Conservation (phyloP, 1,140 invertebrate species). For the Ericerus pela region DNA sequence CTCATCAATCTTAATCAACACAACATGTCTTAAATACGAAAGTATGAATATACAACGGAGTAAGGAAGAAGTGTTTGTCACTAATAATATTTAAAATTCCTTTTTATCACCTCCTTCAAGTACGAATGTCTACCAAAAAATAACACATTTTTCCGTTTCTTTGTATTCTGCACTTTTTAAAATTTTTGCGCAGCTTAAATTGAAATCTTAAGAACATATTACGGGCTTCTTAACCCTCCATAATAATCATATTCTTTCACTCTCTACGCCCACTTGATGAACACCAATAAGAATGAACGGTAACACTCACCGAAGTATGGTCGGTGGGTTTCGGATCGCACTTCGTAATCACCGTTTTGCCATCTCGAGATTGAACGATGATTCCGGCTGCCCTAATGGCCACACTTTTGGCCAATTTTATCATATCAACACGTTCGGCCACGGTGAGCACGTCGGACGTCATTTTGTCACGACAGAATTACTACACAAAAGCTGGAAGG, state of each 20-base stretch:
- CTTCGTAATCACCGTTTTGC: constrained; percentile 9
- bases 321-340: constrained; percentile 3
- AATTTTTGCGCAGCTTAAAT: no score
- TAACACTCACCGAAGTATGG: constrained; percentile 12
- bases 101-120: no score
- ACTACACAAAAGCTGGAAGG: no score
- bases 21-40: no score
- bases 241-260: not conserved
- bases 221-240: not conserved
- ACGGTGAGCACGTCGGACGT: not conserved
- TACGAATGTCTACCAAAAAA: no score
- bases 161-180: no score
- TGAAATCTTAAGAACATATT: not conserved
- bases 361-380: constrained; percentile 16
- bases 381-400: constrained; percentile 15
- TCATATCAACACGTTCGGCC: constrained; percentile 1
- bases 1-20: no score
- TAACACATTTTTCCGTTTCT: no score
- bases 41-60: no score
- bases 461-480: no score
- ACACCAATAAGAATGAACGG: not conserved
- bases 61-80: no score
- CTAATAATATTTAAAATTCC: no score
- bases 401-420: constrained; percentile 13
- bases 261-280: not conserved